phyloP scores from a whole-genome alignment of 2,888 invertebrate species.

The Andrena marginata region DNA sequence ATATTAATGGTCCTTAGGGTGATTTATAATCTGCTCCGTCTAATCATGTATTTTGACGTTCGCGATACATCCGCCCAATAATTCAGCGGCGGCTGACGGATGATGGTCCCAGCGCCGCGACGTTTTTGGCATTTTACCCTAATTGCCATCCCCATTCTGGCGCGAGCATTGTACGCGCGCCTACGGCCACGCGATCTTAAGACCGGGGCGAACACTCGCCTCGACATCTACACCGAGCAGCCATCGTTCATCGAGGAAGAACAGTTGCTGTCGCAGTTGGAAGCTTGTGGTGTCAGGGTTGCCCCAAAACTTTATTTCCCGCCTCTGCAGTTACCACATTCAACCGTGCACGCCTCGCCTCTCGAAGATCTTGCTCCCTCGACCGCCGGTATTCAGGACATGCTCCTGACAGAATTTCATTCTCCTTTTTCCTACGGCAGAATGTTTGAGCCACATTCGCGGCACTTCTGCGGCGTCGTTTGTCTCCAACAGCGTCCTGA shows the following conservation, averaged over 20 bases:
- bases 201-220: slow-evolving; percentile 22
- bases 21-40: slow-evolving; percentile 49
- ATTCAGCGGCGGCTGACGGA: slow-evolving; percentile 36
- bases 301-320: neutral
- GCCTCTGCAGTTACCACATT: too few relatives aligned
- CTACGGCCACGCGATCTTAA: slow-evolving; percentile 23
- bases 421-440: neutral
- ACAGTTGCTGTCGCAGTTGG: slow-evolving; percentile 4
- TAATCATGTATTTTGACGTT: slow-evolving; percentile 42
- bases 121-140: slow-evolving; percentile 49
- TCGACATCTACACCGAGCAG: neutral
- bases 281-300: neutral
- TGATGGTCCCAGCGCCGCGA: slow-evolving; percentile 5
- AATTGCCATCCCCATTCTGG: slow-evolving; percentile 27
- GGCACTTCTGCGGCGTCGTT: neutral
- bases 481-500: neutral
- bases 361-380: too few relatives aligned
- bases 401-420: neutral
- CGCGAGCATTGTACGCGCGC: slow-evolving; percentile 7
- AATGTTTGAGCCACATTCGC: neutral
- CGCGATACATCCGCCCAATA: slow-evolving; percentile 18
- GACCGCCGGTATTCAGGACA: neutral
- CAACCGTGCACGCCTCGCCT: too few relatives aligned
- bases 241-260: slow-evolving; percentile 27
- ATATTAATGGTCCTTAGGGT: slow-evolving; percentile 41